Evolutionary conservation across 1,140 invertebrate species (phyloP), one percentile per base, ranked within the genome.

Genomic region (Lethrus apterus): DNA sequence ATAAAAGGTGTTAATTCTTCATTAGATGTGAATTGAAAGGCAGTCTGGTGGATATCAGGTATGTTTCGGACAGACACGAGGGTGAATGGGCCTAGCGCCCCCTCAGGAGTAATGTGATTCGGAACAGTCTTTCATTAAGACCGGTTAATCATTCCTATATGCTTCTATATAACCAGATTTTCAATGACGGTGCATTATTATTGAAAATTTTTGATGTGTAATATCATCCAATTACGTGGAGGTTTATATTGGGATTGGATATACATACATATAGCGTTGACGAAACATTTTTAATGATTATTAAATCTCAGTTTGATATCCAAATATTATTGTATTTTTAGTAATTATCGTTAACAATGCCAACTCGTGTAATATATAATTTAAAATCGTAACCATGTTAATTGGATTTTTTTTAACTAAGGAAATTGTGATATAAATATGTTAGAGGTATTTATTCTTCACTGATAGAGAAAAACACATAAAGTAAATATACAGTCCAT

Each of bases 151-250:
- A 51, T 46, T 41, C 13, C 38, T 41, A 41, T 20, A 24, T 41
- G 26, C 44, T 18, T 18, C 17, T 20, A 20, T 44, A 44, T 44
- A 46, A 50, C 24, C 43, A 50, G 33, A 50, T 50, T 50, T 45
- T 36, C 33, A 46, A 40, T 51, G 49, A 51, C 49, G 26, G 21
- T 20, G 44, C 49, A 41, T 14, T 51, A 29, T 46, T 50, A 50
- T 50, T 51, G 44, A 46, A 30, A 51, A 45, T 51, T 51, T n/a
- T 42, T 51, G 49, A 47, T 51, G 44, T 51, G 36, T 51, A 46
- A 51, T 51, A 51, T 50, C 42, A 45, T 51, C 44, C 49, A 50
- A 50, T 50, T 50, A 50, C 23, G 31, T 45, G 24, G 38, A 31
- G 32, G 26, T 50, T 50, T 46, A 42, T 40, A 36, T 41, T 48